A percentile compares a stretch with the other conserved stretches of the same genome.
These are phyloP conservation scores for Xanthia togata DNA, from an alignment of 2,888 invertebrate genomes.

Conservation along the genomic window DNA sequence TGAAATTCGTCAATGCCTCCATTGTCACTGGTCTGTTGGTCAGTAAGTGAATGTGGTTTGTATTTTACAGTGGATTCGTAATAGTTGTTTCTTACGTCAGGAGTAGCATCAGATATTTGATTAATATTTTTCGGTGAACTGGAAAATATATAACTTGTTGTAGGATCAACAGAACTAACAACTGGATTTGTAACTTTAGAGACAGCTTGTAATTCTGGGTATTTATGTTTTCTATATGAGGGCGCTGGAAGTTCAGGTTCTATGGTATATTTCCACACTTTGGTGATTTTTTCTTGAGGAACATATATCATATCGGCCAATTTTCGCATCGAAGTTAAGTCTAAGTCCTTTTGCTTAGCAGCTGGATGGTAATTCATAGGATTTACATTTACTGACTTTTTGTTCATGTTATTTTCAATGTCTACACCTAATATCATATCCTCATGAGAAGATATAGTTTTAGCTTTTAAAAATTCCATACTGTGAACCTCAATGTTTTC, in stretches of 20 bases:
- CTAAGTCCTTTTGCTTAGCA: conserved; percentile 23
- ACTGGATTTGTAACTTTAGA: conserved; percentile 1
- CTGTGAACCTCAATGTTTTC: conserved; percentile 55
- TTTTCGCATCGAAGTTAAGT: conserved; percentile 55
- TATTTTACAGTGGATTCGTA: not conserved
- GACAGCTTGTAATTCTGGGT: not conserved
- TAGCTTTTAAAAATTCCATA: conserved; percentile 64
- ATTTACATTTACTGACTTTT: conserved; percentile 16
- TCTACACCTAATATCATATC: not conserved
- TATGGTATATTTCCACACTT: conserved; percentile 32
- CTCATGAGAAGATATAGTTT: conserved; percentile 36
- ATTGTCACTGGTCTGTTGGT: conserved; percentile 28
- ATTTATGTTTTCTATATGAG: not conserved
- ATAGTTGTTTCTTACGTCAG: not conserved
- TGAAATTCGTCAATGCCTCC: conserved; percentile 62
- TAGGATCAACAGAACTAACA: conserved; percentile 5
- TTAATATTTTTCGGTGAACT: conserved; percentile 22
- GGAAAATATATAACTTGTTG: conserved; percentile 2
- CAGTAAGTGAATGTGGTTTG: not conserved
- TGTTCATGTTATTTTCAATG: conserved; percentile 24
- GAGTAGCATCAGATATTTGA: not conserved
- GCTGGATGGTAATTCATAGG: conserved; percentile 13
- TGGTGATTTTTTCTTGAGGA: conserved; percentile 30
- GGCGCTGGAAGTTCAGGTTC: conserved; percentile 11
- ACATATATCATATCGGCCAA: conserved; percentile 51